Evolutionary conservation across 2,888 invertebrate genomes (phyloP).

Genomic region (Strigamia crassipes): DNA sequence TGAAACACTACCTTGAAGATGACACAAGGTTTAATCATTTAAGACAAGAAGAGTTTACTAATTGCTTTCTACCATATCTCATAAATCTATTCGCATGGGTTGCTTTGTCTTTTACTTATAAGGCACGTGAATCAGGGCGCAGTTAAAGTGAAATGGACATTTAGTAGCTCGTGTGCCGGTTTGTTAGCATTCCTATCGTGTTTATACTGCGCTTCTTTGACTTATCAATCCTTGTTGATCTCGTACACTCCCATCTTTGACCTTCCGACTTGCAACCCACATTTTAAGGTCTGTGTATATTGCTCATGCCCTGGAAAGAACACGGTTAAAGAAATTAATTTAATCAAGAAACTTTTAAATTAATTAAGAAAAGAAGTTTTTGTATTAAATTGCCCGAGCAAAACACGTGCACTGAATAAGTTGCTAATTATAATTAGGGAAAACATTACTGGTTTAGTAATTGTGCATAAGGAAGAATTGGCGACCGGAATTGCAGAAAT

Average conservation of each 20-base stretch:
- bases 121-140: neutral
- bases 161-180: slow-evolving; percentile 30
- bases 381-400: neutral
- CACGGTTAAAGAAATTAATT: neutral
- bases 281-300: neutral
- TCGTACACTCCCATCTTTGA: slow-evolving; percentile 16
- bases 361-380: neutral
- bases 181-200: slow-evolving; percentile 39
- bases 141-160: slow-evolving; percentile 11
- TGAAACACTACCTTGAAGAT: slow-evolving; percentile 1
- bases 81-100: slow-evolving; percentile 14
- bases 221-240: slow-evolving; percentile 37
- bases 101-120: neutral
- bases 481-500: neutral
- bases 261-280: slow-evolving; percentile 1
- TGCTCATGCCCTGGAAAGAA: neutral
- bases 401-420: neutral
- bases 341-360: slow-evolving; percentile 22
- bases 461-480: neutral
- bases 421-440: neutral
- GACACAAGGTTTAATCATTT: slow-evolving; percentile 29
- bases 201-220: slow-evolving; percentile 19
- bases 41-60: slow-evolving; percentile 35
- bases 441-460: neutral
- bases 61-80: slow-evolving; percentile 8